These are phyloP conservation scores for Agapostemon virescens DNA, from an alignment of 2,888 invertebrate species.

Conservation along the genomic window DNA sequence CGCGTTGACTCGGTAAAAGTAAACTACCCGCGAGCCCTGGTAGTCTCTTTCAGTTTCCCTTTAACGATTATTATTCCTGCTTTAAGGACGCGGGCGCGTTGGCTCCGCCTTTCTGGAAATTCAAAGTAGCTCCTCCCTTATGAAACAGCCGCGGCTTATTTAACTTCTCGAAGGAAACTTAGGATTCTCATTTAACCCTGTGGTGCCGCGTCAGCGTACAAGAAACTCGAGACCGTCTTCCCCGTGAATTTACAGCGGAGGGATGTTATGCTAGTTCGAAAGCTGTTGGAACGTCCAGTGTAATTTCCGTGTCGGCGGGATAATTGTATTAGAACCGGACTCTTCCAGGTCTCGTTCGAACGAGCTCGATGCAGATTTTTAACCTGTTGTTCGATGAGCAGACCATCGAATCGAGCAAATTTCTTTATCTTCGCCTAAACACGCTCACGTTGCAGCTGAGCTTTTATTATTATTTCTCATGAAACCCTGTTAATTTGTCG, in stretches of 20 bases:
- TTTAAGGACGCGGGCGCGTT: neutral
- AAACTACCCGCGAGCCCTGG: neutral
- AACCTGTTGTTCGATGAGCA: neutral
- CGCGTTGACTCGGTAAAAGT: conserved; percentile 9
- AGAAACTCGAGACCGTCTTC: neutral
- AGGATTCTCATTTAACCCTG: conserved; percentile 5
- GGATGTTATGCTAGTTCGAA: neutral
- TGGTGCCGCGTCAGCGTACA: neutral
- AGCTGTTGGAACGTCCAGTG: conserved; percentile 1
- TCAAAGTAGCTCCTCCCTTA: conserved; percentile 4
- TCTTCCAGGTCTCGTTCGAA: neutral
- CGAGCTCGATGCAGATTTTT: neutral
- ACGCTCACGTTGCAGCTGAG: no score
- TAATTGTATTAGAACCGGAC: neutral
- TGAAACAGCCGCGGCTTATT: neutral
- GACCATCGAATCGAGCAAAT: neutral
- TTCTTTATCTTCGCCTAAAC: neutral
- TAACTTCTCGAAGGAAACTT: conserved; percentile 9
- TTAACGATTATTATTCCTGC: conserved; percentile 31
- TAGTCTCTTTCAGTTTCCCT: conserved; percentile 10
- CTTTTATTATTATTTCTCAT: no score
- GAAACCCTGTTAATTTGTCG: no score
- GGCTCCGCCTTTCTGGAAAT: neutral
- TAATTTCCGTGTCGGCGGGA: neutral
- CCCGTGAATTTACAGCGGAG: neutral